A percentile compares a stretch with the other conserved stretches of the same genome.
These are phyloP conservation scores for Ephestia elutella DNA, from an alignment of 1,140 invertebrate species.

Conservation along the genomic window DNA sequence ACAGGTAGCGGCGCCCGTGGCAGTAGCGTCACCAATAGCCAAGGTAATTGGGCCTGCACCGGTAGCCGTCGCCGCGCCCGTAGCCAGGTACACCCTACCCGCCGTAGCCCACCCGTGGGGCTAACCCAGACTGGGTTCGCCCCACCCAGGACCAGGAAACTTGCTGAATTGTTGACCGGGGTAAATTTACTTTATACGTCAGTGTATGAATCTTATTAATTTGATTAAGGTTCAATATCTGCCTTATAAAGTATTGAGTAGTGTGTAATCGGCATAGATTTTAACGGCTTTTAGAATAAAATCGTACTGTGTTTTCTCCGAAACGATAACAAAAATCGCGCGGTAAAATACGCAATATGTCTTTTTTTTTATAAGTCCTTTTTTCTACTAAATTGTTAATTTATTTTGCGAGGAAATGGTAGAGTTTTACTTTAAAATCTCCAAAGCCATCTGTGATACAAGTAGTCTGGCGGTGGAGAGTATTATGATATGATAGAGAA, in stretches of 20 bases:
- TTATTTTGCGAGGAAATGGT: no score
- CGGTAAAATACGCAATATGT: no score
- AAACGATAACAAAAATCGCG: no score
- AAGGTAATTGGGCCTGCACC: conserved; percentile 61
- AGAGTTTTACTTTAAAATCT: no score
- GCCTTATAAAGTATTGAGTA: no score
- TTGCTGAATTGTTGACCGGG: conserved; percentile 40
- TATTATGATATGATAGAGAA: background rate
- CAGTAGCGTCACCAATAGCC: conserved; percentile 22
- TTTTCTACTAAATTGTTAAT: no score
- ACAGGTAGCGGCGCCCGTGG: conserved; percentile 28
- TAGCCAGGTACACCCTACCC: conserved; percentile 39
- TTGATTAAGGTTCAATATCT: conserved; percentile 10
- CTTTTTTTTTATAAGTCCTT: no score
- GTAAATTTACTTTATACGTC: background rate
- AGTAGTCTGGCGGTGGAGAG: background rate
- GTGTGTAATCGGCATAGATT: no score
- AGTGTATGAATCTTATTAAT: conserved; percentile 7
- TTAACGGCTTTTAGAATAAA: no score
- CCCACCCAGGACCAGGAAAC: conserved; percentile 8
- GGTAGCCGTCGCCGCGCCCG: conserved; percentile 50
- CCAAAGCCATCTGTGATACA: background rate
- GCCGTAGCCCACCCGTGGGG: conserved; percentile 57
- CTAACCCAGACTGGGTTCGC: conserved; percentile 41
- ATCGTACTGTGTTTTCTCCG: no score